phyloP scores from a whole-genome alignment of 2,888 invertebrate species.

The Nysson spinosus region DNA sequence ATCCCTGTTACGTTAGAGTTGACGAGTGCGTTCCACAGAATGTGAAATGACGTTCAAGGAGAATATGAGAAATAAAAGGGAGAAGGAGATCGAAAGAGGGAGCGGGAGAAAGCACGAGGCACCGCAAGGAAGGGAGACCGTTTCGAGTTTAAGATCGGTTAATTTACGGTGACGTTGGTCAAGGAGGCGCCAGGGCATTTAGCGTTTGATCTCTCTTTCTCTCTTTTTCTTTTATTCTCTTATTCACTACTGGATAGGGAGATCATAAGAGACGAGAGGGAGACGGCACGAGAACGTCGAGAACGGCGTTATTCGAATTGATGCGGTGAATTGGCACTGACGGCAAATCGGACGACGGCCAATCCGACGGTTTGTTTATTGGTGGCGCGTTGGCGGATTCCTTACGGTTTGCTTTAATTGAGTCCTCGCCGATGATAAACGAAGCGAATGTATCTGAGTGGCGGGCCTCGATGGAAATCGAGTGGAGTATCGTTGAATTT shows the following conservation, averaged over 20 bases:
- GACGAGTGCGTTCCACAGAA: no score
- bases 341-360: conserved; percentile 68
- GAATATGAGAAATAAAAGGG: neutral
- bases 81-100: neutral
- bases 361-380: conserved; percentile 72
- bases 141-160: conserved; percentile 65
- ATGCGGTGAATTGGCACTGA: conserved; percentile 72
- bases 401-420: conserved; percentile 65
- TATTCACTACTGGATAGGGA: no score
- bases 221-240: no score
- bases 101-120: neutral
- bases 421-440: conserved; percentile 61
- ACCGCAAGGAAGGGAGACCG: neutral
- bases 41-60: neutral
- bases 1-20: no score
- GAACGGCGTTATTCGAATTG: conserved; percentile 71
- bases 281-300: conserved; percentile 67
- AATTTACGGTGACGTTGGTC: conserved; percentile 72
- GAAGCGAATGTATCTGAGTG: conserved; percentile 54
- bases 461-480: neutral
- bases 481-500: neutral
- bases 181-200: conserved; percentile 74
- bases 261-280: conserved; percentile 29
- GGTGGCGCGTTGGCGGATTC: conserved; percentile 69
- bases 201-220: conserved; percentile 68